Percentiles rank a stretch among this genome's conserved stretches.
Evolutionary conservation across 2,888 invertebrate species (phyloP).

Genomic region (Trachelus stipa): DNA sequence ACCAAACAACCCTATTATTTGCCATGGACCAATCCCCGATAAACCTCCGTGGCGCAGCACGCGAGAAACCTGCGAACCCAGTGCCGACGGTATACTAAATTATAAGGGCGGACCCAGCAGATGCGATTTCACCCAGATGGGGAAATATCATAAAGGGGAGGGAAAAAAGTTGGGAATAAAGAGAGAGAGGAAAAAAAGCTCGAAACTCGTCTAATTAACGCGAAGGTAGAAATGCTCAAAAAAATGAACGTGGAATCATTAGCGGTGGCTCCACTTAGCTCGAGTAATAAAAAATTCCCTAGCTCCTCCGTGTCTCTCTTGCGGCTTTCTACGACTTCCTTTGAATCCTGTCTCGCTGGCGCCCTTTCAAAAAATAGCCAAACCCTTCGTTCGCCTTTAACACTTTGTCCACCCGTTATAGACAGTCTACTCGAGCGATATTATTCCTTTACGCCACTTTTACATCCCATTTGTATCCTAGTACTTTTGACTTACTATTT

Average conservation of each 20-base stretch:
- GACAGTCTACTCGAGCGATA: background rate
- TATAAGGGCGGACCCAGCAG: background rate
- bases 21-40: background rate
- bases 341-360: background rate
- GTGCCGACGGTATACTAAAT: too few species aligned
- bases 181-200: background rate
- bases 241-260: constrained; percentile 22
- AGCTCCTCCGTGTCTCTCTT: background rate
- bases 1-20: background rate
- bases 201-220: constrained; percentile 20
- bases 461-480: background rate
- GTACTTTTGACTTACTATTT: background rate
- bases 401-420: background rate
- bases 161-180: background rate
- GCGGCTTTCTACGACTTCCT: background rate
- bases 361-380: background rate
- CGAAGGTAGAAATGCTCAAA: background rate
- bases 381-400: background rate
- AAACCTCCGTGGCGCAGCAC: background rate
- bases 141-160: background rate
- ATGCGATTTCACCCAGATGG: background rate
- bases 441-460: background rate
- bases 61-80: background rate
- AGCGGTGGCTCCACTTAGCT: constrained; percentile 4
- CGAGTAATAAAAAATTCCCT: background rate